phyloP scores from a whole-genome alignment of 1,140 invertebrate genomes.

The Eueides isabella region DNA sequence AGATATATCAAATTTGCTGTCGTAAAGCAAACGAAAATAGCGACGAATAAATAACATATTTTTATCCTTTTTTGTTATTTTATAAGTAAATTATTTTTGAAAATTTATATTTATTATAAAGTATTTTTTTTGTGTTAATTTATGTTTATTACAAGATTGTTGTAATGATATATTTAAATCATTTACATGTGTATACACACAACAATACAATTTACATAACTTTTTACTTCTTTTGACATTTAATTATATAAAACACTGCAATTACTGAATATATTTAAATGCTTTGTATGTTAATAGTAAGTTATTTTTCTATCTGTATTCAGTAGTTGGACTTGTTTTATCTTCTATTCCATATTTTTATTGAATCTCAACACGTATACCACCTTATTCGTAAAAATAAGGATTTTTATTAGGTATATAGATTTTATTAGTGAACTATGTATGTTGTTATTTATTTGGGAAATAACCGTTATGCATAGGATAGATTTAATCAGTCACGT shows the following conservation, averaged over 20 bases:
- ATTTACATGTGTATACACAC: no score
- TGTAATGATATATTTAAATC: no score
- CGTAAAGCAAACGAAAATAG: not conserved
- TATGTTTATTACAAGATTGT: not conserved
- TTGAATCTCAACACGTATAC: slow-evolving; percentile 59
- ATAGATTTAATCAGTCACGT: slow-evolving; percentile 48
- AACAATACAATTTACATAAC: no score
- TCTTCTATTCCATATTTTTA: slow-evolving; percentile 7
- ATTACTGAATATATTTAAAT: slow-evolving; percentile 24
- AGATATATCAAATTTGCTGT: no score
- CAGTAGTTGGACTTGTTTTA: not conserved
- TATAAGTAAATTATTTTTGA: not conserved
- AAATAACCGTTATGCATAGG: slow-evolving; percentile 71
- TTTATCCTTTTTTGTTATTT: not conserved
- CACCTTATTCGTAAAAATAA: slow-evolving; percentile 75
- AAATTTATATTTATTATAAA: not conserved
- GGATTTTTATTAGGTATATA: slow-evolving; percentile 69
- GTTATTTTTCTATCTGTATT: slow-evolving; percentile 34
- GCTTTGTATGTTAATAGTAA: slow-evolving; percentile 28
- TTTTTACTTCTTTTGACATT: not conserved
- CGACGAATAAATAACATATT: not conserved
- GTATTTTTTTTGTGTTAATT: no score
- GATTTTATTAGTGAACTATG: slow-evolving; percentile 57
- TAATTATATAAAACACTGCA: not conserved
- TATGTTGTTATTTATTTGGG: slow-evolving; percentile 74